Percentiles rank a stretch among this genome's conserved stretches.
phyloP scores from a whole-genome alignment of 2,888 invertebrate genomes.

The Drosophila pegasa region DNA sequence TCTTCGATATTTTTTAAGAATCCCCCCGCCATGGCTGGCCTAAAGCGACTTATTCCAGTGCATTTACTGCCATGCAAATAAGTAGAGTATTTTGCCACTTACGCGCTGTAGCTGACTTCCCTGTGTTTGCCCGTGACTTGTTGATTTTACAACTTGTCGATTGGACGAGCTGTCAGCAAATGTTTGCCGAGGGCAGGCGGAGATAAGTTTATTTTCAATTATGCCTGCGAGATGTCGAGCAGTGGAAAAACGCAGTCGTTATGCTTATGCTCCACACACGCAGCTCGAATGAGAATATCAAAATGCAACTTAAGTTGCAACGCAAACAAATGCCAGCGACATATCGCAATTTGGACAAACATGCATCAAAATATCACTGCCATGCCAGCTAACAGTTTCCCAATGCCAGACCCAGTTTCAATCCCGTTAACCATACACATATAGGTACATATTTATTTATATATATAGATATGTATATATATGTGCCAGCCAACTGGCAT shows the following conservation, averaged over 20 bases:
- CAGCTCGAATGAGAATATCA: constrained; percentile 14
- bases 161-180: constrained; percentile 56
- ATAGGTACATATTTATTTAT: neutral
- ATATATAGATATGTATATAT: neutral
- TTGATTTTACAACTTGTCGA: constrained; percentile 78
- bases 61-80: constrained; percentile 31
- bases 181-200: constrained; percentile 45
- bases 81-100: constrained; percentile 59
- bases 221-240: constrained; percentile 47
- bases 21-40: too few relatives aligned
- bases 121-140: constrained; percentile 74
- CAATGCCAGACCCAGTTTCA: neutral
- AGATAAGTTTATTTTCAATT: constrained; percentile 55
- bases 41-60: neutral
- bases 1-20: neutral
- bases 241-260: constrained; percentile 33
- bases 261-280: constrained; percentile 30
- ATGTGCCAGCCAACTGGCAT: constrained; percentile 21
- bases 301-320: constrained; percentile 29
- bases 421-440: neutral
- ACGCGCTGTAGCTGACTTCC: constrained; percentile 41
- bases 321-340: constrained; percentile 41
- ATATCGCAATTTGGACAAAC: constrained; percentile 56
- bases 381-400: neutral
- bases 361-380: constrained; percentile 47